Base-by-base conservation (phyloP, 2,113 vertebrate species). In the Daubentonia madagascariensis region DNA sequence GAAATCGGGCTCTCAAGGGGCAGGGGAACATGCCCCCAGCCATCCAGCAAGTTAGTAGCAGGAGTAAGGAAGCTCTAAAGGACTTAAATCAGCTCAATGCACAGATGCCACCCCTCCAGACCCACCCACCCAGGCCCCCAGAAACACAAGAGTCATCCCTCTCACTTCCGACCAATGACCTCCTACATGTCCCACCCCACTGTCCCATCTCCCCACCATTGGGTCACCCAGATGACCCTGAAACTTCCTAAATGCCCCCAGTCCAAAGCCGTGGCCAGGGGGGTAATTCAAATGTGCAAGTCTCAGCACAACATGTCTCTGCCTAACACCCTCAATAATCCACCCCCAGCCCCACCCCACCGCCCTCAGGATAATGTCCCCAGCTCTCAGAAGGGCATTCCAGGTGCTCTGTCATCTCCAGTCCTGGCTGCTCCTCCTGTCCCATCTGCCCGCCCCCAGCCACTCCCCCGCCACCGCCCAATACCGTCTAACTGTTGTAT, bases 1-100 rank as follows among this genome's bases (percentile, higher is more conserved):
- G 37, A 59, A 57, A 54, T 2, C 0, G 11, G n/a, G 79, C 18
- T 63, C 86, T 63, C 43, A 5, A 20, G 37, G 0, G 23, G 18
- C 23, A 11, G 0, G 7, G 30, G 9, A n/a, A 5, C 0, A 1
- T 48, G 18, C 4, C 6, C 40, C 59, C 59, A 20, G 8, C 48
- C 23, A 16, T 30, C n/a, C 22, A 5, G 30, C 68, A 63, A 11
- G 23, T 52, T 11, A 28, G 48, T 3, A 17, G 45, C n/a, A 43
- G 67, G 10, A 22, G 52, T 35, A 11, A 68, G 22, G 20, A 54
- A n/a, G 48, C 9, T 1, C 70, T 22, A 2, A 85, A 28, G n/a
- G 25, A 11, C 30, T 40, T 61, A 18, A 3, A 6, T 40, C n/a
- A 12, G 54, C 20, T 63, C 20, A 23, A 3, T 3, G 20, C 10